Base-by-base conservation (phyloP, 2,797 vertebrate species). In the Dendrocincla fuliginosa region DNA sequence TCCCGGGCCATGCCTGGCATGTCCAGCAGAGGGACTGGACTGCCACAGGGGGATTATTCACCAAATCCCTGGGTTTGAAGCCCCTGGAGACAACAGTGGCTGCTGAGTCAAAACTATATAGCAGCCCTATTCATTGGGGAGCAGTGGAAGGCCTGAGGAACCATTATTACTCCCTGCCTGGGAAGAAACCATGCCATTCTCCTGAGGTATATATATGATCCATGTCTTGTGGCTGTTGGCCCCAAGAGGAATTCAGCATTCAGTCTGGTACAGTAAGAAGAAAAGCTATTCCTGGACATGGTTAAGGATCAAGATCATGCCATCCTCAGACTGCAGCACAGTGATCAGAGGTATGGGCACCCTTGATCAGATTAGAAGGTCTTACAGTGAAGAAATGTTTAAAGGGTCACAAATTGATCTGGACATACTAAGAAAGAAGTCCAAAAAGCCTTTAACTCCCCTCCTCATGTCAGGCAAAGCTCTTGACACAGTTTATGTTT, bases 401-500 rank as follows among this genome's bases (percentile, higher is more conserved):
- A 41, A 75, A 77, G 33, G 32, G 67, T 32, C 27, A 67, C 27
- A 64, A 39, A 49, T 19, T 28, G 25, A 85, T 46, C 41, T 35
- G 50, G 63, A 44, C 4, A 53, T 18, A 41, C 52, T 25, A 89
- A 80, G 33, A 87, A 84, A 76, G 52, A 35, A 80, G n/a, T 4
- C 18, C 30, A 4, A n/a, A 77, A 86, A 65, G 8, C 11, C 7
- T 0, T 0, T 35, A 80, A 56, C 15, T n/a, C 24, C 5, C 24
- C 27, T 73, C 30, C 56, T 32, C 50, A 59, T 90, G 56, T 59
- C 67, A 76, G n/a, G 18, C 39, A 77, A 76, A 71, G n/a, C 53
- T 83, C 78, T 85, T 77, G 47, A 71, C 28, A 33, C 11, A 41
- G 41, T 60, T 76, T 46, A n/a, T 37, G 16, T 89, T 75, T 59